phyloP scores from a whole-genome alignment of 2,113 vertebrate genomes.

The Poeciliopsis retropinna region DNA sequence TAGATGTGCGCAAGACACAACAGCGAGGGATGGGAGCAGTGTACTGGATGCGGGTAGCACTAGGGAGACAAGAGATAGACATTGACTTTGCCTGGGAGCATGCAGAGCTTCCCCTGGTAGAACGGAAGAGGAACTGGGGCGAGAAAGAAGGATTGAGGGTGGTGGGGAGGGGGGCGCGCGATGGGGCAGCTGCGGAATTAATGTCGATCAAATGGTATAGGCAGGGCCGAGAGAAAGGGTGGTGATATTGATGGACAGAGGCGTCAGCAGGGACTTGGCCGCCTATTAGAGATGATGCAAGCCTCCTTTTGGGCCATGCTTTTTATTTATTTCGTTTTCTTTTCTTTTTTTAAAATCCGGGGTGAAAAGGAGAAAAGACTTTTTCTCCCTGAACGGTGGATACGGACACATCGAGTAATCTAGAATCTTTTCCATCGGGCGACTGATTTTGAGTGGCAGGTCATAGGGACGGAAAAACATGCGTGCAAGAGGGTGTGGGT shows the following conservation, averaged over 20 bases:
- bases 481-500: conserved; percentile 37
- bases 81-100: conserved; percentile 62
- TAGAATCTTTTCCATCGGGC: conserved; percentile 35
- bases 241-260: conserved; percentile 64
- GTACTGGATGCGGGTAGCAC: conserved; percentile 51
- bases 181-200: conserved; percentile 45
- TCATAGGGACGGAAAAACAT: conserved; percentile 63
- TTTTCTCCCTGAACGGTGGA: conserved; percentile 24
- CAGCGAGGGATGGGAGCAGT: conserved; percentile 54
- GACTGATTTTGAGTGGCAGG: conserved; percentile 76
- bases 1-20: conserved; percentile 61
- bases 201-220: conserved; percentile 60
- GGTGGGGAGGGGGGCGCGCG: conserved; percentile 40
- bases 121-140: conserved; percentile 58
- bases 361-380: conserved; percentile 22
- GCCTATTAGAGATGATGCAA: conserved; percentile 55
- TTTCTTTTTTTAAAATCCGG: conserved; percentile 6
- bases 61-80: conserved; percentile 59
- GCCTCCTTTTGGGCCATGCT: conserved; percentile 39
- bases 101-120: conserved; percentile 53
- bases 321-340: background rate
- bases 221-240: conserved; percentile 47
- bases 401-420: conserved; percentile 25
- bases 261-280: conserved; percentile 54
- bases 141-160: conserved; percentile 50